These are phyloP conservation scores for Fundulus diaphanus DNA, from an alignment of 2,797 vertebrate species.

Conservation along the genomic window DNA sequence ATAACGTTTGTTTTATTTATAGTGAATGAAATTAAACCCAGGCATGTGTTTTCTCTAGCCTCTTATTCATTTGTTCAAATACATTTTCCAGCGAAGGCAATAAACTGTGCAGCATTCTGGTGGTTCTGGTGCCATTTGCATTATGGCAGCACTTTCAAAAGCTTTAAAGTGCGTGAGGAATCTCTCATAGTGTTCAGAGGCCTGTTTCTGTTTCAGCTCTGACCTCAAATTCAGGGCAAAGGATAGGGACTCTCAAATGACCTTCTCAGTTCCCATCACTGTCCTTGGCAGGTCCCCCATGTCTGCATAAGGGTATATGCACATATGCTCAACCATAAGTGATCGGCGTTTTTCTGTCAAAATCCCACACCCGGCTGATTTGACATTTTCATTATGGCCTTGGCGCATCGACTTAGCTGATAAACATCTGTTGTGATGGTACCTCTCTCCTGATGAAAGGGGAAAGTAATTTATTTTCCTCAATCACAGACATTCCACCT, in stretches of 20 bases:
- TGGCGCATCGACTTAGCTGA: slow-evolving; percentile 16
- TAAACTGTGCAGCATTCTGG: too few relatives aligned
- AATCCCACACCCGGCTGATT: background rate
- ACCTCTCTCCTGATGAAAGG: slow-evolving; percentile 28
- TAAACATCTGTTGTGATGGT: slow-evolving; percentile 32
- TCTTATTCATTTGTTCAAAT: background rate
- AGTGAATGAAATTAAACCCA: background rate
- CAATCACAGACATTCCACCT: slow-evolving; percentile 52
- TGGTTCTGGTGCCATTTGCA: background rate
- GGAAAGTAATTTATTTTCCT: slow-evolving; percentile 11
- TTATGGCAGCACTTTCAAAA: background rate
- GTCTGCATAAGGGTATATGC: background rate
- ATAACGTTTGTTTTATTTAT: background rate
- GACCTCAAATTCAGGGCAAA: background rate
- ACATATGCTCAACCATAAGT: background rate
- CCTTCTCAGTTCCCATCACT: background rate
- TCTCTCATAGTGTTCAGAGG: background rate
- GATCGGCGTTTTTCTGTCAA: background rate
- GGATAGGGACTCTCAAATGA: background rate
- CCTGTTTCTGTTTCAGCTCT: background rate
- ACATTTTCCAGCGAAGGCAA: too few relatives aligned
- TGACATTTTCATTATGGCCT: background rate
- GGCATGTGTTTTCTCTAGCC: background rate
- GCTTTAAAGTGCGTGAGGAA: background rate
- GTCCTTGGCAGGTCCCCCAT: background rate